These are phyloP conservation scores for Luscinia luscinia DNA, from an alignment of 2,797 vertebrate genomes.

Conservation along the genomic window DNA sequence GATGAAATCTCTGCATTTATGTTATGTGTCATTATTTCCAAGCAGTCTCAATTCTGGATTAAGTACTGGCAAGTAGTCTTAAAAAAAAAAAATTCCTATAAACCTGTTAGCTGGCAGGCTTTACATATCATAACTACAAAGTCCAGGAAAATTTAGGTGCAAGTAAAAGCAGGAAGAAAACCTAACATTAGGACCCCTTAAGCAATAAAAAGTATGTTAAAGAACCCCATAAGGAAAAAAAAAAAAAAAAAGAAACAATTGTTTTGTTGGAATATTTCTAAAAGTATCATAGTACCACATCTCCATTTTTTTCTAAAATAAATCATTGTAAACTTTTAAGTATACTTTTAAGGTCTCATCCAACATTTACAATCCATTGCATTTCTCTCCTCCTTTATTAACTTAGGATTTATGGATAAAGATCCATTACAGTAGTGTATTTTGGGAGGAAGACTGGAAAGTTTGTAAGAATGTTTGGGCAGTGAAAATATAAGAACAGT, in stretches of 20 bases:
- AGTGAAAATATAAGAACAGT: background rate
- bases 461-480: slow-evolving; percentile 8
- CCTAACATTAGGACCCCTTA: background rate
- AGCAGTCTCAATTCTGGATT: background rate
- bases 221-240: background rate
- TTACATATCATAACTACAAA: background rate
- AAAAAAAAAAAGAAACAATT: rapidly evolving
- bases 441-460: slow-evolving; percentile 53
- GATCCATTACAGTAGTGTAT: background rate
- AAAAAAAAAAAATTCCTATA: background rate
- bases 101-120: background rate
- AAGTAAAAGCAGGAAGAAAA: background rate
- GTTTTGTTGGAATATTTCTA: background rate
- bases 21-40: background rate
- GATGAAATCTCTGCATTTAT: background rate
- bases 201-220: background rate
- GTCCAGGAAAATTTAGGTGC: background rate
- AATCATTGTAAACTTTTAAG: background rate
- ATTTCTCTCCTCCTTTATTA: background rate
- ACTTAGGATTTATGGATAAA: background rate
- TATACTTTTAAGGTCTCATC: background rate
- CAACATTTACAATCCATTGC: background rate
- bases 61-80: background rate
- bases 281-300: background rate
- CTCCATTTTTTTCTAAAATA: background rate